Percentiles rank a stretch among this genome's conserved stretches.
Conservation (phyloP, 2,888 invertebrate species). For the Phlogophora meticulosa region DNA sequence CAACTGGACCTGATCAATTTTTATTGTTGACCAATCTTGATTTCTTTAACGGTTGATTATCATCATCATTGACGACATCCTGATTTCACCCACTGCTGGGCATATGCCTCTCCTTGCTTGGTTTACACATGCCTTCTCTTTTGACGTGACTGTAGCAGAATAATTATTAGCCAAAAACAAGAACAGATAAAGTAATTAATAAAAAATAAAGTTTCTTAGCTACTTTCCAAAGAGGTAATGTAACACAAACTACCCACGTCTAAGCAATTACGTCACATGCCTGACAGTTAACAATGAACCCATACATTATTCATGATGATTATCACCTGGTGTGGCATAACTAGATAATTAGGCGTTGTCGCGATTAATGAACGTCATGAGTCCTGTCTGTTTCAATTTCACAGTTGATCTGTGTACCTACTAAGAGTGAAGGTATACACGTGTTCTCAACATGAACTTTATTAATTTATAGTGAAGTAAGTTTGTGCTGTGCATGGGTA, state of each 20-base stretch:
- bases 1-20: too few relatives aligned
- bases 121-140: neutral
- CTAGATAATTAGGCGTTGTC: slow-evolving; percentile 42
- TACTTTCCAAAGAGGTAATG: too few relatives aligned
- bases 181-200: too few relatives aligned
- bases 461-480: slow-evolving; percentile 35
- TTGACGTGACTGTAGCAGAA: neutral
- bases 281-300: slow-evolving; percentile 1
- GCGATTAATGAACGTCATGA: slow-evolving; percentile 29
- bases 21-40: too few relatives aligned
- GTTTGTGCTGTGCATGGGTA: slow-evolving; percentile 10
- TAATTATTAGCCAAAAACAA: too few relatives aligned
- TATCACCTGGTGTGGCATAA: slow-evolving; percentile 27
- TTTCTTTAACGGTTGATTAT: too few relatives aligned
- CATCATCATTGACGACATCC: neutral
- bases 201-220: too few relatives aligned
- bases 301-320: slow-evolving; percentile 30
- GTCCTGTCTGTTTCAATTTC: slow-evolving; percentile 33
- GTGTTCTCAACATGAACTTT: too few relatives aligned
- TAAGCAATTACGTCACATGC: neutral
- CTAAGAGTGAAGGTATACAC: neutral
- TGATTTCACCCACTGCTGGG: neutral
- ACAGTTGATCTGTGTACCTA: slow-evolving; percentile 2
- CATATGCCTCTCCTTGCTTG: neutral
- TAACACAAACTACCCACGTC: neutral